Percentiles rank a stretch among this genome's conserved stretches.
phyloP scores from a whole-genome alignment of 2,113 vertebrate species.

The Macaca nemestrina region DNA sequence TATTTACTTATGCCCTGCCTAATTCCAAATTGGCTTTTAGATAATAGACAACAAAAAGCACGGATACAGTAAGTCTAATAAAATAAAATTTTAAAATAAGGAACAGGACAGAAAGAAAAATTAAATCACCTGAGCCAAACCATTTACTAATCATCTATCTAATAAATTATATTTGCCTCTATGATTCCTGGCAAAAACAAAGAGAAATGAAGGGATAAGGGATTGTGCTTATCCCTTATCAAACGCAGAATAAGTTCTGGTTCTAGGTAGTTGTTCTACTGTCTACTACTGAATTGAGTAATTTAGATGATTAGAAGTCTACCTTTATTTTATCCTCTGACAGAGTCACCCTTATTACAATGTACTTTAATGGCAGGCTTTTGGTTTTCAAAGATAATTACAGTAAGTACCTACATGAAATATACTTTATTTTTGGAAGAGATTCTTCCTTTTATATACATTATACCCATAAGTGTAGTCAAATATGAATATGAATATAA shows the following conservation, averaged over 20 bases:
- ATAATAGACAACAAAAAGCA: neutral
- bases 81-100: neutral
- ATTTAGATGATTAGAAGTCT: neutral
- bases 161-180: neutral
- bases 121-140: neutral
- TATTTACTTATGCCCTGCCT: neutral
- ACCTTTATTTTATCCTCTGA: neutral
- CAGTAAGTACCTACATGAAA: neutral
- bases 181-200: neutral
- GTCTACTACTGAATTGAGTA: neutral
- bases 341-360: neutral
- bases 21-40: neutral
- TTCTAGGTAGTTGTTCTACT: neutral
- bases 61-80: neutral
- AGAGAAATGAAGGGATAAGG: neutral
- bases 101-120: neutral
- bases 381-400: constrained; percentile 6
- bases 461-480: neutral
- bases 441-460: neutral
- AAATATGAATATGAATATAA: constrained; percentile 10
- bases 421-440: neutral
- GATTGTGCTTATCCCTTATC: neutral
- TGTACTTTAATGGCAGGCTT: neutral
- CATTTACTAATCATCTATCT: neutral
- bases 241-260: neutral